Base-by-base conservation (phyloP, 2,888 invertebrate genomes). In the Ariolimax columbianus region DNA sequence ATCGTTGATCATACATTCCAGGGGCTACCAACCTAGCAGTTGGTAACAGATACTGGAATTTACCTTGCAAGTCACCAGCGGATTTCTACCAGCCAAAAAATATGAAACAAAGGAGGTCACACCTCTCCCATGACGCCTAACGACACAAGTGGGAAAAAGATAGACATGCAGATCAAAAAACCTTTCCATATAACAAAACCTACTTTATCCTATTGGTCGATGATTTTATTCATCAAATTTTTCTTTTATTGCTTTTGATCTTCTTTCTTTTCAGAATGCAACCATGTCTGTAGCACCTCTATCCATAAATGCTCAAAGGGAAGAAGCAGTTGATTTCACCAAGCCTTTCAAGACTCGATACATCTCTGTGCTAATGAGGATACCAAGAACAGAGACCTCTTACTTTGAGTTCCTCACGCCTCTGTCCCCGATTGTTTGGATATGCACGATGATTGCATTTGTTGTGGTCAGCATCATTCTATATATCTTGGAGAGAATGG, bases 351-450 rank as follows among this genome's bases (percentile, higher is more conserved):
- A 93, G 91, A 92, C 93, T 0, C 87, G 91, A 81, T 92, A 93
- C 83, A 92, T 94, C 73, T 92, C 91, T 81, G 91, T 93, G 23
- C 86, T 94, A 26, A 92, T 93, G 91, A 90, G 90, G 79, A 90
- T 92, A 38, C 91, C 92, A 0, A 80, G 87, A 51, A 87, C 91
- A 11, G 89, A 91, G 72, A 89, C 91, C 3, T 93, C 93, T 1
- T 92, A 92, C 87, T 93, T 94, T 88, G 93, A 93, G 78, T 93
- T 94, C 88, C 89, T 93, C 26, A 92, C 93, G 86, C 94, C 94
- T 0, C 88, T 94, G 26, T 91, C 92, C 83, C 89, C 89, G 59
- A 84, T 88, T 23, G 92, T 93, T 26, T 93, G 94, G 94, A 90
- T 92, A 55, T 91, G 93, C 78, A 91, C 93, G 1, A 85, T 92